Evolutionary conservation across 2,888 invertebrate genomes (phyloP), one percentile per base, ranked within the genome.

Genomic region (Eupithecia abbreviata): DNA sequence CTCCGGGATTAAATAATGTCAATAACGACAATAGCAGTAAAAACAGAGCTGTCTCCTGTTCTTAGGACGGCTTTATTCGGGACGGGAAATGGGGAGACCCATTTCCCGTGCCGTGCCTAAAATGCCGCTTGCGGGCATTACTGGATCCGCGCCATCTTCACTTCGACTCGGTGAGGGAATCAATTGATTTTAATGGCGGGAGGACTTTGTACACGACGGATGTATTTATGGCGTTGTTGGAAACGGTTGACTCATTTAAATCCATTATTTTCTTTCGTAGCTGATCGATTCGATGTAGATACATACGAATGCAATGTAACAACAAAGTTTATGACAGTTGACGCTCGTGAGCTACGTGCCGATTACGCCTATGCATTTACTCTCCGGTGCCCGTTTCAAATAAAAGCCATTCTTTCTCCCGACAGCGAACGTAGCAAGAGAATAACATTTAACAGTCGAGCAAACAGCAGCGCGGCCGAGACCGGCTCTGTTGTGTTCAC

Each of bases 1-100:
- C 30, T 77, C 62, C 66, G 71, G 81, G 82, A 82, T 83, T 81
- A 82, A 84, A 84, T 84, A 82, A 82, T 82, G 83, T 82, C 83
- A 82, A 84, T 84, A 83, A 80, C 78, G 76, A 55, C 71, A 73
- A 77, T 66, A 49, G 70, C 49, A 79, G 76, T 79, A 76, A 81
- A 77, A 79, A 80, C 78, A 70, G 68, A 43, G 49, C 67, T 78
- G 77, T 79, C 78, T 76, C 75, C 80, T 74, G 76, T 65, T 76
- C 77, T 72, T 74, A 74, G 66, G 75, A 72, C 71, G 74, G 78
- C 77, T 79, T 82, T 76, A 74, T 74, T 75, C 71, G 67, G 75
- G 30, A 55, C 55, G 51, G 47, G 67, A 41, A 45, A 41, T 65
- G 65, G 65, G 49, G 67, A 51, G 12, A 62, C n/a, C n/a, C n/a